Evolutionary conservation across 2,113 vertebrate genomes (phyloP).

Genomic region (Grus americana): DNA sequence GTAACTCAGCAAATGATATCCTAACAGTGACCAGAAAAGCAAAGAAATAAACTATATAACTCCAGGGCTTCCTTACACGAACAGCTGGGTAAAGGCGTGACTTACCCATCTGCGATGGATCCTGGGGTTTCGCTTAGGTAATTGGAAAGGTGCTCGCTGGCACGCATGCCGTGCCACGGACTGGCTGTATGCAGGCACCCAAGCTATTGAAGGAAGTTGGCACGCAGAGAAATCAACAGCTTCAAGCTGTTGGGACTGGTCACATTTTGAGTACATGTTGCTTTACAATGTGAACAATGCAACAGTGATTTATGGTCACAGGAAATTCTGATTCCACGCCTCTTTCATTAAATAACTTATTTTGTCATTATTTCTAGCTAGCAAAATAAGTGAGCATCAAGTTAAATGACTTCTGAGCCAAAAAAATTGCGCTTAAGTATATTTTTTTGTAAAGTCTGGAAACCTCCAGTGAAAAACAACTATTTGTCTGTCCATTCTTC

Average conservation of each 20-base stretch:
- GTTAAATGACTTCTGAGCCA: not conserved
- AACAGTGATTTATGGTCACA: not conserved
- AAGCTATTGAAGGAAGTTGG: not conserved
- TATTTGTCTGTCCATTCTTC: slow-evolving; percentile 4
- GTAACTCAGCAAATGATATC: not conserved
- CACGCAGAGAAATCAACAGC: not conserved
- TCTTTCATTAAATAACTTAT: not conserved
- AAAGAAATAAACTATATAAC: not conserved
- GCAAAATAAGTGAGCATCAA: not conserved
- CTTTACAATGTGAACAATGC: not conserved
- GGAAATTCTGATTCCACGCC: not conserved
- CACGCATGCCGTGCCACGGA: not conserved
- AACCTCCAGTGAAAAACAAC: not conserved
- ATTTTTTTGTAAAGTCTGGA: not conserved
- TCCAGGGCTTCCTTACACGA: not conserved
- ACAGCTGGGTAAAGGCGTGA: not conserved
- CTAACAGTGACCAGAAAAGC: not conserved
- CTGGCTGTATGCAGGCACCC: not conserved
- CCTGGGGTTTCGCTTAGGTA: not conserved
- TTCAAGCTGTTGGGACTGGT: not conserved
- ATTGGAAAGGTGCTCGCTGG: not conserved
- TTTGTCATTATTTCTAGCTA: not conserved
- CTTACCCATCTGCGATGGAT: not conserved
- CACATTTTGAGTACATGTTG: not conserved
- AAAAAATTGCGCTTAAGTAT: not conserved